Percentiles rank a stretch among this genome's conserved stretches.
Conservation (phyloP, 2,888 invertebrate species). For the Troglohyphantes excavatus region DNA sequence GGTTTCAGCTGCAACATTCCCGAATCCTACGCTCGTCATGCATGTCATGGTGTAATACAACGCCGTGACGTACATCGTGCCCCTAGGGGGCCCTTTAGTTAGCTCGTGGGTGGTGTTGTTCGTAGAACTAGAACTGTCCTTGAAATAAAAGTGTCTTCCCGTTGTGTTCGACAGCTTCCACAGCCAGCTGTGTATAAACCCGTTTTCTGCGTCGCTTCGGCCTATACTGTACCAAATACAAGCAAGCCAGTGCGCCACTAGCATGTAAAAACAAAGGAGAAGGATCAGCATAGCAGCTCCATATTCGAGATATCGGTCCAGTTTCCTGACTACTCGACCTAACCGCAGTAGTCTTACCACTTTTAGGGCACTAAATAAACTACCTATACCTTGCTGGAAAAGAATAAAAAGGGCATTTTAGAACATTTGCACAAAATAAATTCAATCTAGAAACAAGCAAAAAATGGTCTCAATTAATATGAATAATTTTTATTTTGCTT, state of each 20-base stretch:
- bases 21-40: constrained; percentile 99
- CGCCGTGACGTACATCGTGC: constrained; percentile 98
- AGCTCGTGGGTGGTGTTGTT: constrained; percentile 85
- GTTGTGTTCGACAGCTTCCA: constrained; percentile 98
- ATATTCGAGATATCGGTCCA: constrained; percentile 99
- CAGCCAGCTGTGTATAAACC: constrained; percentile 91
- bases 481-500: no score
- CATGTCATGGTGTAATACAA: constrained; percentile 99
- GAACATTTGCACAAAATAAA: background rate
- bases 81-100: constrained; percentile 93
- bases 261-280: constrained; percentile 98
- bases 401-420: constrained; percentile 10
- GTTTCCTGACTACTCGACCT: constrained; percentile 98
- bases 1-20: constrained; percentile 99
- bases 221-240: constrained; percentile 99
- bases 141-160: constrained; percentile 84
- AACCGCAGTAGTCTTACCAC: constrained; percentile 97
- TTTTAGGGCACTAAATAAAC: constrained; percentile 99
- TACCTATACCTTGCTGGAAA: constrained; percentile 93
- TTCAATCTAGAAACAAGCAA: no score
- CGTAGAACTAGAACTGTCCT: constrained; percentile 32
- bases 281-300: constrained; percentile 99
- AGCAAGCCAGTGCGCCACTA: constrained; percentile 99
- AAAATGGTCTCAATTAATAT: no score
- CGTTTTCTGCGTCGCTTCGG: constrained; percentile 95